Percentiles rank a stretch among this genome's conserved stretches.
Evolutionary conservation across 2,113 vertebrate genomes (phyloP).

Genomic region (Raja brachyura): DNA sequence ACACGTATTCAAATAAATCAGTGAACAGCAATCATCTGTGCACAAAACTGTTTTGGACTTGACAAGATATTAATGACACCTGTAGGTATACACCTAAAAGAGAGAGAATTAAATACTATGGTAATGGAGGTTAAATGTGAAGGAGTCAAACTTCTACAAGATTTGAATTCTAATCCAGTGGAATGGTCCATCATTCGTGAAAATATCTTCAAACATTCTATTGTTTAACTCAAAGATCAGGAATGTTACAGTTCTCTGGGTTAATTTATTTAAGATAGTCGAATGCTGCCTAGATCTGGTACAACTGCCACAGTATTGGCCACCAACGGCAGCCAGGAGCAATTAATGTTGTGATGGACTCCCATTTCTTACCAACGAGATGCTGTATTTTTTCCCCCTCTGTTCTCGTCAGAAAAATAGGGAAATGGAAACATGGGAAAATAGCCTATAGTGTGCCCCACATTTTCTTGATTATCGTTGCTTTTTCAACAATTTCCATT

Average conservation of each 20-base stretch:
- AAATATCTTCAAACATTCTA: background rate
- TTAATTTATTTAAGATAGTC: background rate
- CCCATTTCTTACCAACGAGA: background rate
- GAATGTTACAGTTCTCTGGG: background rate
- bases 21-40: background rate
- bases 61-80: too few relatives aligned
- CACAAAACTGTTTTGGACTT: background rate
- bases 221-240: background rate
- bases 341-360: background rate
- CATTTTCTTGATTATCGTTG: too few relatives aligned
- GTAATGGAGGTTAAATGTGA: background rate
- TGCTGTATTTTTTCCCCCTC: background rate
- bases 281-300: background rate
- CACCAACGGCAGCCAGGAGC: background rate
- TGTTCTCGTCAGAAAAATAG: too few relatives aligned
- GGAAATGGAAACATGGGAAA: background rate
- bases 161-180: background rate
- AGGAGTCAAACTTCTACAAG: background rate
- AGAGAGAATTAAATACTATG: background rate
- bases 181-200: background rate
- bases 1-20: background rate
- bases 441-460: too few relatives aligned
- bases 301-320: too few relatives aligned
- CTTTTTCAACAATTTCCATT: too few relatives aligned
- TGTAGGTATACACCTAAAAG: too few relatives aligned